Conservation (phyloP, 2,888 invertebrate genomes). For the Rosalia funebris region DNA sequence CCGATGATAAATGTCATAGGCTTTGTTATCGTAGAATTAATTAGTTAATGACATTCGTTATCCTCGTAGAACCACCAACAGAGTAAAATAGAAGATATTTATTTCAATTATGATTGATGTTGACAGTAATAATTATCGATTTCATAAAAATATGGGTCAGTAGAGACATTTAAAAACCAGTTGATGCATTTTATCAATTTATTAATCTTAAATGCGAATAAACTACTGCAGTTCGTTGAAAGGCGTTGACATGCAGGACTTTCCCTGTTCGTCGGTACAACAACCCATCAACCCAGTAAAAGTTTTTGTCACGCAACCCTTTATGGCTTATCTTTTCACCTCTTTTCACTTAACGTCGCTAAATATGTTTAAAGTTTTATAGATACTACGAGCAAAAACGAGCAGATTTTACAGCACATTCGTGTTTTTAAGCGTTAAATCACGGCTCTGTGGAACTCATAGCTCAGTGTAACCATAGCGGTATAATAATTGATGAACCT, state of each 20-base stretch:
- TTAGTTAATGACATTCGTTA: neutral
- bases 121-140: slow-evolving; percentile 16
- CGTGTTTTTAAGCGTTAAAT: slow-evolving; percentile 17
- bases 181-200: slow-evolving; percentile 11
- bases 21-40: neutral
- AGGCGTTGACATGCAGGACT: slow-evolving; percentile 29
- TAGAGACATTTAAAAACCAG: slow-evolving; percentile 4
- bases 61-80: neutral
- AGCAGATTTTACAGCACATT: slow-evolving; percentile 5
- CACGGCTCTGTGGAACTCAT: slow-evolving; percentile 9
- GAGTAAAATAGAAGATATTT: neutral
- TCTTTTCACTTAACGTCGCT: slow-evolving; percentile 1
- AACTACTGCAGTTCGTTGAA: neutral
- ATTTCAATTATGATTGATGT: slow-evolving; percentile 2
- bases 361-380: slow-evolving; percentile 17
- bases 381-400: slow-evolving; percentile 10
- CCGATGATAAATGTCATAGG: neutral
- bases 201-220: slow-evolving; percentile 10
- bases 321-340: slow-evolving; percentile 14
- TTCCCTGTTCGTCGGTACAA: slow-evolving; percentile 12
- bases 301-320: slow-evolving; percentile 25
- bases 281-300: slow-evolving; percentile 11
- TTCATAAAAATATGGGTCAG: slow-evolving; percentile 23
- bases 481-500: slow-evolving; percentile 13
- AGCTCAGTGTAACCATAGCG: slow-evolving; percentile 9